phyloP scores from a whole-genome alignment of 2,888 invertebrate species.

The Lapara coniferarum region DNA sequence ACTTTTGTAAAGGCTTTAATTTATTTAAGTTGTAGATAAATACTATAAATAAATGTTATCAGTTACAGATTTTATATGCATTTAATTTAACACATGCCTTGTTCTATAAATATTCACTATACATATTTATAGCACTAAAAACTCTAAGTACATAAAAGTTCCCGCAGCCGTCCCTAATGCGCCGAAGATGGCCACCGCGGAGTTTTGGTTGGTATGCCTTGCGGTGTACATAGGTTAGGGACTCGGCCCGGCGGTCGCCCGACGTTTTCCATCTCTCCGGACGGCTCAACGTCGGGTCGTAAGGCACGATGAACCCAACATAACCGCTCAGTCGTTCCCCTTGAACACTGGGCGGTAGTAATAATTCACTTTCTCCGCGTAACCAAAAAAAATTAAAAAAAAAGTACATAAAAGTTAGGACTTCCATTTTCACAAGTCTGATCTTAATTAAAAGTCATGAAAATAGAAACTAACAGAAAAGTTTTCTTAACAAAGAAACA shows the following conservation, averaged over 20 bases:
- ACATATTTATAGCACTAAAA: background rate
- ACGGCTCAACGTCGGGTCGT: too few relatives aligned
- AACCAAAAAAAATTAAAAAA: too few relatives aligned
- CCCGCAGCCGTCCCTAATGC: too few relatives aligned
- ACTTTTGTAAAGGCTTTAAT: slow-evolving; percentile 69
- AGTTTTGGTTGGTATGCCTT: too few relatives aligned
- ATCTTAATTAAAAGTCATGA: slow-evolving; percentile 45
- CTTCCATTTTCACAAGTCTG: slow-evolving; percentile 53
- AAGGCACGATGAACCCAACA: too few relatives aligned
- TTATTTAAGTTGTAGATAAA: slow-evolving; percentile 65
- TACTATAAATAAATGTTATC: slow-evolving; percentile 27
- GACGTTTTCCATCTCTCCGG: too few relatives aligned
- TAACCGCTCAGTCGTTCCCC: too few relatives aligned
- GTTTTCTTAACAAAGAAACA: background rate
- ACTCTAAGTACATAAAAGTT: background rate
- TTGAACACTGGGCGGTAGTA: too few relatives aligned
- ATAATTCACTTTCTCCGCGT: too few relatives aligned
- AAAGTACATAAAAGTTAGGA: slow-evolving; percentile 21
- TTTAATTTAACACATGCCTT: background rate
- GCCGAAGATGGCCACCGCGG: too few relatives aligned
- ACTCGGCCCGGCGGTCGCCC: too few relatives aligned
- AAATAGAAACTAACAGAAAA: slow-evolving; percentile 43
- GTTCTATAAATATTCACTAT: background rate
- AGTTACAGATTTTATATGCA: slow-evolving; percentile 14
- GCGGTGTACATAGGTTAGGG: too few relatives aligned